Base-by-base conservation (phyloP, 2,888 invertebrate genomes). In the Ennomos erosarius region DNA sequence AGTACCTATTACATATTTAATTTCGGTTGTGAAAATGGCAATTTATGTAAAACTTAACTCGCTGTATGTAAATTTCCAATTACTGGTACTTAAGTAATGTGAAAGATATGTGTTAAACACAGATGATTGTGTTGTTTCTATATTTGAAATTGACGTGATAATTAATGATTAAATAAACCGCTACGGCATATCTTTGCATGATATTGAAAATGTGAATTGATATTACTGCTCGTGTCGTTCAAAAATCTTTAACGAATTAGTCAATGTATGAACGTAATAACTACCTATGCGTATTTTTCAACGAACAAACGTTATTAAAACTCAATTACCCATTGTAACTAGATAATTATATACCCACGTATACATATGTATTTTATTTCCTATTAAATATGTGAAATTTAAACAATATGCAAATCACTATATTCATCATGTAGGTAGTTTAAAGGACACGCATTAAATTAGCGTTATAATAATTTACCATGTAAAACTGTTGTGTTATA, bases 21-120 rank as follows among this genome's bases (percentile, higher is more conserved):
- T 92, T 92, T 92, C 88, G 92, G 92, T 92, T 92, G 92, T 92
- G 92, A 92, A 89, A 88, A 90, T 90, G 86, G 91, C 91, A 91
- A 91, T 90, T 89, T 89, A 85, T 87, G 83, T 90, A 87, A 87
- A 82, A 84, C 81, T 87, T 84, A 79, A 84, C 84, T 86, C 84
- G 86, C 84, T 86, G 74, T 85, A 81, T 88, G 85, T 88, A 87
- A 86, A 88, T 88, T 82, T 83, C 82, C 84, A 81, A 81, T 82
- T 84, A 83, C 82, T 83, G 83, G 83, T 85, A 87, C 83, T 85
- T 87, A 86, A 87, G 81, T 75, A 81, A 84, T 85, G 79, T 81
- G 79, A 79, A 79, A 82, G 82, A 81, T 81, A 88, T 85, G 90
- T 90, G 90, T 90, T 84, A 81, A 85, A 90, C 90, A 90, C 90